A percentile compares a stretch with the other conserved stretches of the same genome.
phyloP scores from a whole-genome alignment of 2,113 vertebrate genomes.

The Sylvia atricapilla region DNA sequence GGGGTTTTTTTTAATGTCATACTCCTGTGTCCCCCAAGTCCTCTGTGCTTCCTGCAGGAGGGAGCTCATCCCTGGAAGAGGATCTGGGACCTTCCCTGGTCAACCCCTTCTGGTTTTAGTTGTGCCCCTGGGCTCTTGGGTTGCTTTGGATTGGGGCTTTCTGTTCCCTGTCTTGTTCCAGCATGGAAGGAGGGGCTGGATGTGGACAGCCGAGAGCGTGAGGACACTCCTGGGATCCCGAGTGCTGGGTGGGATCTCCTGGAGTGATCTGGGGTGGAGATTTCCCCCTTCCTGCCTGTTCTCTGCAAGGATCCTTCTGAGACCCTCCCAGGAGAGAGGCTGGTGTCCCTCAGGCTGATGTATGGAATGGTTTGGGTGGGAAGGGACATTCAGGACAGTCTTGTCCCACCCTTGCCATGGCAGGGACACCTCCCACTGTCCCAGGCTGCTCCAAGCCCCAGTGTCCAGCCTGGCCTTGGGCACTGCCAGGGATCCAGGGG shows the following conservation, averaged over 20 bases:
- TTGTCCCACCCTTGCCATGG: accelerated
- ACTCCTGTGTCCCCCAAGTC: not conserved
- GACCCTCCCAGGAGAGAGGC: not conserved
- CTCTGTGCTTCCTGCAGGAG: not conserved
- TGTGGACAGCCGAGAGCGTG: not conserved
- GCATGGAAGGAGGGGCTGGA: not conserved
- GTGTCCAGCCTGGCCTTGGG: not conserved
- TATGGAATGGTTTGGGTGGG: not conserved
- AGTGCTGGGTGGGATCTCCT: not conserved
- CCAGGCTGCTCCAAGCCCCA: not conserved
- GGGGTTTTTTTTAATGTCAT: not conserved
- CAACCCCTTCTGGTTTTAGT: not conserved
- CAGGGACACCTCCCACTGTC: not conserved
- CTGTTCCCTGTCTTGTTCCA: not conserved
- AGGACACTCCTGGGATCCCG: not conserved
- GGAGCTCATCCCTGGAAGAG: not conserved
- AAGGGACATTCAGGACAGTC: too few species aligned
- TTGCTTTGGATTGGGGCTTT: not conserved
- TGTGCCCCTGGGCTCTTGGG: too few species aligned
- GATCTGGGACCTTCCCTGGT: not conserved
- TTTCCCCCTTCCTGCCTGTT: not conserved
- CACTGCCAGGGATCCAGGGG: not conserved
- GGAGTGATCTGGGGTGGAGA: not conserved
- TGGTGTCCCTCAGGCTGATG: not conserved
- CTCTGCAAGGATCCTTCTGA: not conserved